Percentiles rank a stretch among this genome's conserved stretches.
phyloP scores from a whole-genome alignment of 2,797 vertebrate genomes.

The Schizopygopsis malacanthus region DNA sequence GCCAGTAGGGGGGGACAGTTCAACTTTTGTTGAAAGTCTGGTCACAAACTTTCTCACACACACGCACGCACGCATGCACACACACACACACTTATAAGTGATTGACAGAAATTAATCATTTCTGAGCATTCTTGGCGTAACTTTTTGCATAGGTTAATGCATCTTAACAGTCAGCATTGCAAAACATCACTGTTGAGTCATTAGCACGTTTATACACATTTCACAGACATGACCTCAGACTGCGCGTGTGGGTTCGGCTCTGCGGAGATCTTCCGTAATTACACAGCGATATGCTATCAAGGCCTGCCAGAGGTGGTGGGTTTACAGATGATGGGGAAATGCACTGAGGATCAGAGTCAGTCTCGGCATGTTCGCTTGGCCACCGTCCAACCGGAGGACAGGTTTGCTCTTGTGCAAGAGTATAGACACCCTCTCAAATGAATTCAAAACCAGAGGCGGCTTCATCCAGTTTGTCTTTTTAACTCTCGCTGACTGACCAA shows the following conservation, averaged over 20 bases:
- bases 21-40: conserved; percentile 22
- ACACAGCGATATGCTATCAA: conserved; percentile 80
- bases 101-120: conserved; percentile 29
- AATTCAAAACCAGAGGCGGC: conserved; percentile 52
- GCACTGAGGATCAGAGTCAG: conserved; percentile 81
- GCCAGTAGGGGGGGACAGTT: conserved; percentile 60
- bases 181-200: conserved; percentile 1
- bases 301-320: conserved; percentile 78
- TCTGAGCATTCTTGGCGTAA: background rate
- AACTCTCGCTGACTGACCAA: conserved; percentile 52
- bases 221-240: conserved; percentile 15
- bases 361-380: conserved; percentile 82
- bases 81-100: conserved; percentile 7
- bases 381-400: conserved; percentile 78
- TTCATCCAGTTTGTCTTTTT: conserved; percentile 37
- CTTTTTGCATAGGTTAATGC: background rate
- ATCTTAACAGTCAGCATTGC: background rate
- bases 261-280: conserved; percentile 64
- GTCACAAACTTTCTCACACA: conserved; percentile 6
- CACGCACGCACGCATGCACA: conserved; percentile 3
- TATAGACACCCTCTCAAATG: conserved; percentile 50
- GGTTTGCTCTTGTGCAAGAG: conserved; percentile 77
- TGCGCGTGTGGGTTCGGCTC: conserved; percentile 3
- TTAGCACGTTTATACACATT: background rate
- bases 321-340: conserved; percentile 78